phyloP scores from a whole-genome alignment of 2,888 invertebrate species.

The Netelia virgata region DNA sequence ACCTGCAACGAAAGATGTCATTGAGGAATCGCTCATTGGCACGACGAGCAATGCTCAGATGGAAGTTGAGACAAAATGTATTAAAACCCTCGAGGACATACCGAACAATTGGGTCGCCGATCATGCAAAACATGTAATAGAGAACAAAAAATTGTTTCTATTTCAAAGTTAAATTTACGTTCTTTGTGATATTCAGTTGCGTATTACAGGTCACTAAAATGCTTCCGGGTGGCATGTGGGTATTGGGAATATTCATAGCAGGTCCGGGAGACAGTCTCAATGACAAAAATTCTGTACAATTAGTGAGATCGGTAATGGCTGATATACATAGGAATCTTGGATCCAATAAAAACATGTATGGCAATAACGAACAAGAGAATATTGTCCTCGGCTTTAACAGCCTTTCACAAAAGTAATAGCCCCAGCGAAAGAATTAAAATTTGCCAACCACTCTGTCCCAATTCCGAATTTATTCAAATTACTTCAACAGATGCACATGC shows the following conservation, averaged over 20 bases:
- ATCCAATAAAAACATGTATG: slow-evolving; percentile 87
- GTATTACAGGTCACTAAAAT: slow-evolving; percentile 90
- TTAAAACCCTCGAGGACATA: slow-evolving; percentile 86
- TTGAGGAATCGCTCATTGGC: slow-evolving; percentile 82
- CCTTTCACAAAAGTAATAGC: slow-evolving; percentile 85
- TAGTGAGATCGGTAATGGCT: slow-evolving; percentile 87
- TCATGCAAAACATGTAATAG: slow-evolving; percentile 91
- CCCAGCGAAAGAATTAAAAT: not conserved
- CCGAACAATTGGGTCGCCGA: slow-evolving; percentile 91
- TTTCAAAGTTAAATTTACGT: slow-evolving; percentile 1
- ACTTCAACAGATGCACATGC: slow-evolving; percentile 86
- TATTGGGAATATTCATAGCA: slow-evolving; percentile 93
- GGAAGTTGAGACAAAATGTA: slow-evolving; percentile 82
- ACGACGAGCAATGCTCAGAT: slow-evolving; percentile 83
- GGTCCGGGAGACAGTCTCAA: slow-evolving; percentile 89
- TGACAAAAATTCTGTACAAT: slow-evolving; percentile 86
- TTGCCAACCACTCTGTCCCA: not conserved
- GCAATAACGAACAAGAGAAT: slow-evolving; percentile 88
- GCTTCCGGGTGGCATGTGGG: slow-evolving; percentile 95
- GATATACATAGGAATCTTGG: slow-evolving; percentile 87
- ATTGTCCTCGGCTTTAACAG: slow-evolving; percentile 87
- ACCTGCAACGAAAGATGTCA: slow-evolving; percentile 84
- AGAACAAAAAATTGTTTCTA: slow-evolving; percentile 18
- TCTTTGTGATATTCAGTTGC: not conserved
- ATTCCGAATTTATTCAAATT: not conserved